phyloP scores from a whole-genome alignment of 2,113 vertebrate species.

The Neolamprologus devosi region DNA sequence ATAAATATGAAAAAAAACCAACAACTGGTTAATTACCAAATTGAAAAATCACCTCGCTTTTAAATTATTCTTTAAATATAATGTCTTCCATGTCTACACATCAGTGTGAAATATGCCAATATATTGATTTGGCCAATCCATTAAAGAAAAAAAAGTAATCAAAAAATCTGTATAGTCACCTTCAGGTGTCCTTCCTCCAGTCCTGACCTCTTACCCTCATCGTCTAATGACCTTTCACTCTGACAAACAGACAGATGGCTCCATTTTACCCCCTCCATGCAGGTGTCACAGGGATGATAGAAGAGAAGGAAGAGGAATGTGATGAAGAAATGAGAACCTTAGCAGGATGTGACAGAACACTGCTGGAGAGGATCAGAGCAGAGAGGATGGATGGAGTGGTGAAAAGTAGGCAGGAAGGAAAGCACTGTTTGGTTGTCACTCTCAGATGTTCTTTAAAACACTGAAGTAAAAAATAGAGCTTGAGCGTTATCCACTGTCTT shows the following conservation, averaged over 20 bases:
- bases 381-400: slow-evolving; percentile 14
- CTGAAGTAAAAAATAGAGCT: not conserved
- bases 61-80: not conserved
- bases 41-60: not conserved
- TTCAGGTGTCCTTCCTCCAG: slow-evolving; percentile 1
- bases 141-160: not conserved
- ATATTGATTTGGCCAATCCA: not conserved
- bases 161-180: not conserved
- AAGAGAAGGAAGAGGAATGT: slow-evolving; percentile 19
- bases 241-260: slow-evolving; percentile 68
- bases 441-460: not conserved
- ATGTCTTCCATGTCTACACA: not conserved
- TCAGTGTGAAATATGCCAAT: not conserved
- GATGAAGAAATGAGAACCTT: slow-evolving; percentile 36
- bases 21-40: not conserved
- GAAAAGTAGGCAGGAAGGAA: not conserved
- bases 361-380: not conserved
- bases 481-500: not conserved
- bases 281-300: slow-evolving; percentile 43
- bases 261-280: slow-evolving; percentile 50
- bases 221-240: slow-evolving; percentile 64
- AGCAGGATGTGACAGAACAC: slow-evolving; percentile 22
- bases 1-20: not conserved
- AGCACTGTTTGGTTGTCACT: slow-evolving; percentile 1
- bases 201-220: slow-evolving; percentile 31